Base-by-base conservation (phyloP, 2,797 vertebrate genomes). In the Acestrorhynchus altus region DNA sequence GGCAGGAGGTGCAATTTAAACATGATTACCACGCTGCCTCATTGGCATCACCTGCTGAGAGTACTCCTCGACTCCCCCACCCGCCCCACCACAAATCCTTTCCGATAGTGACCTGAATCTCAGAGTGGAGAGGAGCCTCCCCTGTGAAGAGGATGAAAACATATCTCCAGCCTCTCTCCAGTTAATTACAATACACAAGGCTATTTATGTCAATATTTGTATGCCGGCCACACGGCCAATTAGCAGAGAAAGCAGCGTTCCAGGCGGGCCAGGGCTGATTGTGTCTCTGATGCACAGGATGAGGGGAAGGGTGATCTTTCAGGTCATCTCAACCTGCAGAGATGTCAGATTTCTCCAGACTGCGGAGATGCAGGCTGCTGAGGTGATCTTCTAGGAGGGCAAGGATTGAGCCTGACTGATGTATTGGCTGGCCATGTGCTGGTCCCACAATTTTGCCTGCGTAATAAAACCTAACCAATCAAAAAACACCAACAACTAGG, bases 171-270 rank as follows among this genome's bases (percentile, higher is more conserved):
- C 67, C 18, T 68, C 52, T 60, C 60, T 64, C 59, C 61, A 71
- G 77, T 87, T 87, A 89, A 88, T 89, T 86, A 88, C 79, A 70
- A 68, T 44, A 60, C 69, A 59, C 70, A 60, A 69, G 51, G 68
- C 67, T 71, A 77, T 86, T 80, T 73, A 77, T 87, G 82, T 80
- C 78, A 86, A 86, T 86, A 87, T 88, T 87, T 85, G 78, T 78
- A 83, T 76, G 77, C 83, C 26, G 54, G 78, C 76, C 78, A 79
- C 80, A 80, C n/a, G 10, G 61, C 71, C 20, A 60, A 64, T 86
- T 73, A 78, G 52, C 51, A 51, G 51, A 59, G 54, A 26, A 65
- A 69, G 44, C 66, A 65, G 77, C 63, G 60, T 77, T 76, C 60
- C 42, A 56, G 56, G 73, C 74, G 68, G 75, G 49, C 28, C 64